Evolutionary conservation across 1,140 invertebrate species (phyloP), one percentile per base, ranked within the genome.

Genomic region (Anagrus nilaparvatae): DNA sequence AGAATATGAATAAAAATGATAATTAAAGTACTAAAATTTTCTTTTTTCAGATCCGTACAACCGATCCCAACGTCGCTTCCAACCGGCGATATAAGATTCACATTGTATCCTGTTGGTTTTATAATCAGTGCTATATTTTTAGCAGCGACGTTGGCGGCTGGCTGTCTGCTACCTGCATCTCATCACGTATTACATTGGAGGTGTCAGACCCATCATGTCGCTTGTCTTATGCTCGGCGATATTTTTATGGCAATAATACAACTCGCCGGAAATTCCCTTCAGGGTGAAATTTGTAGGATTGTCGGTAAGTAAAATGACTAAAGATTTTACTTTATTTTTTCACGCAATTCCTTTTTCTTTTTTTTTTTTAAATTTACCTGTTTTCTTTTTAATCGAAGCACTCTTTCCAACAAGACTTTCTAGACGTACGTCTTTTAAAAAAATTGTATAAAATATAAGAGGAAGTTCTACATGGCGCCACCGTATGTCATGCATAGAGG

Each of bases 161-260:
- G 82, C 6, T 83, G 78, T 54, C 70, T 85, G 47, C 63, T 87
- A 53, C 84, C 84, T 19, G 77, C 80, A 13, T 80, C 79, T 41
- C 83, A 87, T 67, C 84, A 87, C 71, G 81, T 83, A 32, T 68
- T 87, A 43, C 84, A 87, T 62, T 87, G 84, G 83, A 73, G 82
- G 43, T 87, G 84, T 56, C 84, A 87, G 70, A 85, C 82, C 37
- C 78, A 84, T 65, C 82, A 87, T 60, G 81, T 88, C 45, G 77
- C 77, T 33, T 84, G 83, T 56, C 72, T 88, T 40, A 74, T 87
- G 60, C 63, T 86, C 44, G 84, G 82, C 30, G 79, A 86, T 60
- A 69, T 85, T 28, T 69, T 84, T 53, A 74, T 87, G 59, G 83
- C 81, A 43, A 73, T 78, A 55, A 79, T 78, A 51, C 83, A 84